Base-by-base conservation (phyloP, 2,888 invertebrate genomes). In the Drosophila colorata region DNA sequence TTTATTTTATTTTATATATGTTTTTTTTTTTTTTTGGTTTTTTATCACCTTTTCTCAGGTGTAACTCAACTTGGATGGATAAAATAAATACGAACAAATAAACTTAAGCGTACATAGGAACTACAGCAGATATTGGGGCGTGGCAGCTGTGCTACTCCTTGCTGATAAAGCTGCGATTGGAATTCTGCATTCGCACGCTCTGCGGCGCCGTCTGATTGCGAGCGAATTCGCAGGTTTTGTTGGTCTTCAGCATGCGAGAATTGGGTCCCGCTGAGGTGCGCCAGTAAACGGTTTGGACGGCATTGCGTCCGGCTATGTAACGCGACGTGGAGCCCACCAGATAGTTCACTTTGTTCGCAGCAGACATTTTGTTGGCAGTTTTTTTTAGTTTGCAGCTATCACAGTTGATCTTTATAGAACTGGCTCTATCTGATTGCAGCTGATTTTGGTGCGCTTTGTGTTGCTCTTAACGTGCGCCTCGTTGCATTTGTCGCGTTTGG, bases 281-380 rank as follows among this genome's bases (percentile, higher is more conserved):
- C 96, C 96, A 96, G 87, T 96, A 96, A 0, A 96, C 95, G 0
- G 96, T 96, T 89, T 96, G 96, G 20, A 96, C 94, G 1, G 95
- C 96, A 85, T 96, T 95, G 67, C 95, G 94, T 49, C 96, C 95
- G 49, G 95, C 95, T 75, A 96, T 95, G 90, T 95, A 95, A 63
- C 96, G 94, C 18, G 95, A 95, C 40, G 95, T 94, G 75, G 95
- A 94, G 80, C 95, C 95, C 70, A 96, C 94, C 90, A 96, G 91
- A 81, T 93, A 92, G 81, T 94, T 94, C 72, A 91, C 72, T 72
- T 91, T 91, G 33, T 80, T 91, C 18, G 85, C 73, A 44, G 86
- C 74, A 66, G 87, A 75, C 90, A 90, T 90, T 65, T 64, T 65
- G 31, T 20, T 16, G 25, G 8, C n/a, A n/a, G n/a, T n/a, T n/a